phyloP scores from a whole-genome alignment of 2,888 invertebrate genomes.

The Oxystoma pomonae region DNA sequence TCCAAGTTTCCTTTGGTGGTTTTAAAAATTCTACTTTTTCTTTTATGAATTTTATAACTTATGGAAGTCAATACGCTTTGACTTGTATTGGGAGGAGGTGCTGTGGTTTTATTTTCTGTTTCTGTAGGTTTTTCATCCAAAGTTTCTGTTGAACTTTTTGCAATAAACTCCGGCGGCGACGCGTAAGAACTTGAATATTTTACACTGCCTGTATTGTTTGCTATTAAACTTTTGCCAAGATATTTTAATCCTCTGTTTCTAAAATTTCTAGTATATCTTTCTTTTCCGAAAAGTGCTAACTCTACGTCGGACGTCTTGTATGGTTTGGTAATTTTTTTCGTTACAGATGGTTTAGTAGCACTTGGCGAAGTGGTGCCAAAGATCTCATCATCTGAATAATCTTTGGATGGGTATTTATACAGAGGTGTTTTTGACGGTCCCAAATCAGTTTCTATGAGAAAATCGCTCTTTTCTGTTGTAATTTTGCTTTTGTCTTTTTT shows the following conservation, averaged over 20 bases:
- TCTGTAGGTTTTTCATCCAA: background rate
- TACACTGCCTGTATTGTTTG: conserved; percentile 27
- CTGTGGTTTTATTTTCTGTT: no score
- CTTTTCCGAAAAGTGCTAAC: conserved; percentile 30
- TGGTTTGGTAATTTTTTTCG: conserved; percentile 13
- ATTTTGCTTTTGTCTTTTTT: conserved; percentile 9
- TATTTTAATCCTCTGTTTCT: conserved; percentile 17
- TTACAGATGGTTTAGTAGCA: conserved; percentile 19
- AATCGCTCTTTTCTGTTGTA: conserved; percentile 25
- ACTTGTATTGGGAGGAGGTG: conserved; percentile 39
- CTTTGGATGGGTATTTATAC: conserved; percentile 22
- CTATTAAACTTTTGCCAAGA: background rate
- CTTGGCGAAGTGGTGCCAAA: conserved; percentile 30
- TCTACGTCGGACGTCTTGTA: conserved; percentile 31
- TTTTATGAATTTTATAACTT: conserved; percentile 51
- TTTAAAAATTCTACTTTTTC: conserved; percentile 19
- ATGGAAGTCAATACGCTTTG: conserved; percentile 54
- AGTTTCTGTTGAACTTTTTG: conserved; percentile 4
- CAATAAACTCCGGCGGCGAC: conserved; percentile 28
- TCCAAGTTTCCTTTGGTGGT: background rate
- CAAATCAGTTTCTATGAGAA: conserved; percentile 20
- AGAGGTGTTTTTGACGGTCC: conserved; percentile 21
- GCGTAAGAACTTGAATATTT: conserved; percentile 40
- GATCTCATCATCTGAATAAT: conserved; percentile 35
- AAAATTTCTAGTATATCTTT: conserved; percentile 1